Conservation (phyloP, 2,113 vertebrate genomes). For the Xenopus tropicalis region UCB_Xtro_10.0 CM004443.2:191324001-191324500, state of each 20-base stretch:
- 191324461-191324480: too few relatives aligned
- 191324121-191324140: conserved; percentile 83
- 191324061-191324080: conserved; percentile 90
- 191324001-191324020: too few relatives aligned
- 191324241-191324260: background rate
- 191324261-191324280: background rate
- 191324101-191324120: conserved; percentile 91
- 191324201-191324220: conserved; percentile 91
- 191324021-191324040: too few relatives aligned
- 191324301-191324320: too few relatives aligned
- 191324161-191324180: conserved; percentile 74
- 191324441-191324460: too few relatives aligned
- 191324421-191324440: too few relatives aligned
- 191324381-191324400: too few relatives aligned
- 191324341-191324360: too few relatives aligned
- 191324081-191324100: conserved; percentile 89
- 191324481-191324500: too few relatives aligned
- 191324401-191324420: too few relatives aligned
- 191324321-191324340: too few relatives aligned
- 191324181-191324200: conserved; percentile 82
- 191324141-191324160: conserved; percentile 83
- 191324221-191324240: conserved; percentile 45
- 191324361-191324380: too few relatives aligned
- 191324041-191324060: conserved; percentile 21
- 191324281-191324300: background rate